Evolutionary conservation across 2,113 vertebrate species (phyloP).

Genomic region (Madoqua kirkii): DNA sequence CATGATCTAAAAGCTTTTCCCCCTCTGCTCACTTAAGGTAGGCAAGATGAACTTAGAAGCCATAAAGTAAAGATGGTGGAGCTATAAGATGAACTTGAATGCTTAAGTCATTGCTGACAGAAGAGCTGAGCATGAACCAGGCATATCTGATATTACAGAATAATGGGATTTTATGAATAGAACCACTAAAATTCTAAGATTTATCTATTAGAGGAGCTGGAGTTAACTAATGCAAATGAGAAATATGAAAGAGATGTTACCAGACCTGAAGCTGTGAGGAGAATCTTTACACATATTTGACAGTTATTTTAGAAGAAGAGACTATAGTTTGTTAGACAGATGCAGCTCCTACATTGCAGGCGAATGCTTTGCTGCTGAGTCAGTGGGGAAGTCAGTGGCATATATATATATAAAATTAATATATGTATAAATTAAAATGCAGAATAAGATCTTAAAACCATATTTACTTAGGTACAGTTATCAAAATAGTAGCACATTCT

Average conservation of each 20-base stretch:
- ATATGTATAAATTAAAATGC: background rate
- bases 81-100: background rate
- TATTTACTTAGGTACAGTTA: background rate
- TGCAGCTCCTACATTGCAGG: background rate
- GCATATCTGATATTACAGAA: background rate
- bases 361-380: background rate
- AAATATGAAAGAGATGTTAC: background rate
- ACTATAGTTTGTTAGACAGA: background rate
- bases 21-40: background rate
- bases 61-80: background rate
- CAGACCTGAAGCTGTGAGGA: background rate
- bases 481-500: background rate
- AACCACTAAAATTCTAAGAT: background rate
- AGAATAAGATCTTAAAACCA: background rate
- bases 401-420: background rate
- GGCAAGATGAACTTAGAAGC: background rate
- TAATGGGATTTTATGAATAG: background rate
- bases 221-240: background rate
- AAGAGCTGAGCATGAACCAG: background rate
- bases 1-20: background rate
- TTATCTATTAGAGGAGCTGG: background rate
- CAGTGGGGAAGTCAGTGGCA: background rate
- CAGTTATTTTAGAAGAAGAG: background rate
- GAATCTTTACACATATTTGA: background rate
- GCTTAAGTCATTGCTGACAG: background rate